A percentile compares a stretch with the other conserved stretches of the same genome.
Conservation (phyloP, 2,113 vertebrate genomes). For the Sinosuthora webbiana region DNA sequence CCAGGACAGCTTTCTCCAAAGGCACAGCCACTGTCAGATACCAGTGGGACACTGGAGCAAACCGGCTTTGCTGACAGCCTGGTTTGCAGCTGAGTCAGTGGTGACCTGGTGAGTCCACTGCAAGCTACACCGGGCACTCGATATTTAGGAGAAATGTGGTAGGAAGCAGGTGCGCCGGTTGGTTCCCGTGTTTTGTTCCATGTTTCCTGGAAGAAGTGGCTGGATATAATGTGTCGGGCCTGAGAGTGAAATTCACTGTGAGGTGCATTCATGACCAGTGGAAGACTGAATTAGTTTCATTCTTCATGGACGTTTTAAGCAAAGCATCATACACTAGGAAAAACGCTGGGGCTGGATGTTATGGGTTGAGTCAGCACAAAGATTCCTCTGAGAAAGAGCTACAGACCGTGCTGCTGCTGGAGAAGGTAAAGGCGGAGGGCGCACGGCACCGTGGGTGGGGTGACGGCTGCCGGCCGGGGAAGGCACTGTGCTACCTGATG, state of each 20-base stretch:
- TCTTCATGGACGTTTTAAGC: rapidly evolving
- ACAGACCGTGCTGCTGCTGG: rapidly evolving
- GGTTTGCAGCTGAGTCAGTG: background rate
- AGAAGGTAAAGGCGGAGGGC: background rate
- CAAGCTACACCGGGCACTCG: background rate
- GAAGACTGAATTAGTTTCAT: background rate
- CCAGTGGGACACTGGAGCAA: rapidly evolving
- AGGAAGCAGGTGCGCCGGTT: background rate
- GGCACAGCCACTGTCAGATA: background rate
- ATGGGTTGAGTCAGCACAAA: background rate
- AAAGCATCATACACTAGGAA: background rate
- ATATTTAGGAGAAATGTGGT: background rate
- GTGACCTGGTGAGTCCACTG: background rate
- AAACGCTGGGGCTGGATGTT: background rate
- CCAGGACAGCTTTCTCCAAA: background rate
- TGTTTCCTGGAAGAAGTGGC: background rate
- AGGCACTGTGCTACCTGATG: background rate
- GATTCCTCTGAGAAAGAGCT: background rate
- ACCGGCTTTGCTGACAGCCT: background rate
- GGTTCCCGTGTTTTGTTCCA: rapidly evolving
- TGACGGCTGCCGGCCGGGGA: rapidly evolving
- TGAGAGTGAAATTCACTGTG: background rate
- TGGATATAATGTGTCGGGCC: background rate
- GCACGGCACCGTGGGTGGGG: rapidly evolving
- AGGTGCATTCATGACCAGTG: background rate